Base-by-base conservation (phyloP, 1,140 invertebrate species). In the Wasmannia auropunctata region DNA sequence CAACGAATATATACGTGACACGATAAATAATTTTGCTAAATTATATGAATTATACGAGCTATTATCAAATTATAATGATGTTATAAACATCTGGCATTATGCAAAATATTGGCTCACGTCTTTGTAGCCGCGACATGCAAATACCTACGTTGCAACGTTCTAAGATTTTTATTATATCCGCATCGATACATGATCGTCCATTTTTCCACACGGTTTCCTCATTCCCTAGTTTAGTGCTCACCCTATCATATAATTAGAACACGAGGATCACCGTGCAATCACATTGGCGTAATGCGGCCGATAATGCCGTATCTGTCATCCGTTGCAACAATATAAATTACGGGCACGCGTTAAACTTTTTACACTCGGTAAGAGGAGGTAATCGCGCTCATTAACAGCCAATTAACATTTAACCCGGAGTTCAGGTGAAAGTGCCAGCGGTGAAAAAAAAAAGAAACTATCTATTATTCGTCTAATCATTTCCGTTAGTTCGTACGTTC, bases 391-490 rank as follows among this genome's bases (percentile, higher is more conserved):
- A 86, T 86, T 86, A 86, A 86, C 75, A 67, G 76, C 58, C 84
- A 86, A 86, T 86, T 86, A 86, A 86, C 62, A 58, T 80, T 86
- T 86, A 86, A 86, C 84, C 75, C 40, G 37, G 11, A n/a, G 43
- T 63, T 75, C 74, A 25, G 49, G 84, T 80, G 84, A 86, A 86
- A 86, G 84, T 58, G 28, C 75, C 11, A 11, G 3, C 40, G 75
- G 19, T 49, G 49, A 10, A 63, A 75, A 85, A 77, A 51, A 76
- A 43, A 81, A 80, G 84, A 81, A 86, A 79, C 75, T 62, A 56
- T 86, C 84, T 80, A 65, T 79, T 86, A 67, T 79, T 67, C 40
- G 16, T 49, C 46, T 77, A 76, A 85, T 85, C 72, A 54, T 77
- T 62, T 77, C 70, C 81, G 56, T 85, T 77, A 63, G 56, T 77